Evolutionary conservation across 2,888 invertebrate species (phyloP).

Genomic region (Strigamia crassipes): DNA sequence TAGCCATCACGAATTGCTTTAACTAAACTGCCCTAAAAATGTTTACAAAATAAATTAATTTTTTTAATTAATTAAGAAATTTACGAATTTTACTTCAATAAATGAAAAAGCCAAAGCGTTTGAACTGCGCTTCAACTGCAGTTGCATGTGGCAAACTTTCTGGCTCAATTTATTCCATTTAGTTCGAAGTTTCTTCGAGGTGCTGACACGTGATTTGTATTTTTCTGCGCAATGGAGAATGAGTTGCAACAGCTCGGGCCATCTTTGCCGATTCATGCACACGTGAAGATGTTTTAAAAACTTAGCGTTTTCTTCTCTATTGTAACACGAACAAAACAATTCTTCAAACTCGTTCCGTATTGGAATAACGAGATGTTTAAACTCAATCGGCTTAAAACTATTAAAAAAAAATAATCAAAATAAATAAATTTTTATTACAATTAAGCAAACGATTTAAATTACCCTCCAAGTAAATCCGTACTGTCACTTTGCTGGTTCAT

Average conservation of each 20-base stretch:
- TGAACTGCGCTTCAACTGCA: conserved; percentile 71
- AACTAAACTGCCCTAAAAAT: conserved; percentile 76
- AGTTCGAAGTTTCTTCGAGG: conserved; percentile 4
- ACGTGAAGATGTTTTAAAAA: conserved; percentile 55
- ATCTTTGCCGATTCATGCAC: conserved; percentile 74
- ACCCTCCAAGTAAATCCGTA: conserved; percentile 93
- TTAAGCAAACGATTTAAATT: conserved; percentile 50
- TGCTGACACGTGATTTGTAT: neutral
- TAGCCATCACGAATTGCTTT: conserved; percentile 83
- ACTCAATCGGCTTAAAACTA: conserved; percentile 86
- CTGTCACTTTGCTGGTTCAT: conserved; percentile 99
- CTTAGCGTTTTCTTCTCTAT: conserved; percentile 32
- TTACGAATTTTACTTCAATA: conserved; percentile 68
- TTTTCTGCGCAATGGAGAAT: conserved; percentile 61
- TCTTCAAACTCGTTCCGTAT: conserved; percentile 80
- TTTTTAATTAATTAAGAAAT: neutral
- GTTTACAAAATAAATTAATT: conserved; percentile 1
- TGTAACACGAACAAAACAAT: conserved; percentile 67
- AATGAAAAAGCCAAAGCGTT: conserved; percentile 83
- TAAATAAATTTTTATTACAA: neutral
- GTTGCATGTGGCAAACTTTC: conserved; percentile 72
- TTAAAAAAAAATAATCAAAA: conserved; percentile 50
- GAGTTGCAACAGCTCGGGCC: conserved; percentile 72
- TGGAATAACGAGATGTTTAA: conserved; percentile 80
- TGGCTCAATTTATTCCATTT: conserved; percentile 71